Percentiles rank a stretch among this genome's conserved stretches.
Evolutionary conservation across 2,113 vertebrate species (phyloP).

Genomic region (Tretioscincus oriximinensis): DNA sequence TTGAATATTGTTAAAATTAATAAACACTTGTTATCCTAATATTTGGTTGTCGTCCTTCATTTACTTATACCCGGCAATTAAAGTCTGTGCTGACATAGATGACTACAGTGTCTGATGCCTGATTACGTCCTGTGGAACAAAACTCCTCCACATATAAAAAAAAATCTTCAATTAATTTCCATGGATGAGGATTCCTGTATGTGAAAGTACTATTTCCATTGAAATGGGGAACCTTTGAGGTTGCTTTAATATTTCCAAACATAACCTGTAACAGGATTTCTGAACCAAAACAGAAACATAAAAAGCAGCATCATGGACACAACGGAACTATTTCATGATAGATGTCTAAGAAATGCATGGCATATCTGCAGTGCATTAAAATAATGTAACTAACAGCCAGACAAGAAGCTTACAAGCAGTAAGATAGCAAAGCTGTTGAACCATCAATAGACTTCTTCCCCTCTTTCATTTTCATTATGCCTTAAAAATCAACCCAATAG

Average conservation of each 20-base stretch:
- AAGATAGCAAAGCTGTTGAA: neutral
- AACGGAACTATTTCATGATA: neutral
- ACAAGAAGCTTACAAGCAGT: neutral
- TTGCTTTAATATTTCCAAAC: neutral
- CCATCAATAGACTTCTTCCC: neutral
- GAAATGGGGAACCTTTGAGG: neutral
- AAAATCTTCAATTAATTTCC: neutral
- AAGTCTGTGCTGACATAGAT: neutral
- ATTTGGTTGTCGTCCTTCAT: too few relatives aligned
- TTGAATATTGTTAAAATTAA: too few relatives aligned
- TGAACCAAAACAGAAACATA: neutral
- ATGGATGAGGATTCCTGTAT: neutral
- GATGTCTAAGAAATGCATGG: neutral
- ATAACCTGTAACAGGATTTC: neutral
- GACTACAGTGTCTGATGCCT: too few relatives aligned
- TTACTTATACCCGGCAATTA: too few relatives aligned
- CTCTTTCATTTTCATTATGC: slow-evolving; percentile 17
- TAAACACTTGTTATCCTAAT: too few relatives aligned
- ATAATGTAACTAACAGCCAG: neutral
- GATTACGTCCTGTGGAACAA: too few relatives aligned
- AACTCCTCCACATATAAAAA: neutral
- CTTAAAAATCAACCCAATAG: neutral
- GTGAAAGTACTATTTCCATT: neutral
- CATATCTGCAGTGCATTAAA: neutral
- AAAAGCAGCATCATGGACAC: neutral